phyloP scores from a whole-genome alignment of 2,888 invertebrate genomes.

The Scelioninae gen. 2 region DNA sequence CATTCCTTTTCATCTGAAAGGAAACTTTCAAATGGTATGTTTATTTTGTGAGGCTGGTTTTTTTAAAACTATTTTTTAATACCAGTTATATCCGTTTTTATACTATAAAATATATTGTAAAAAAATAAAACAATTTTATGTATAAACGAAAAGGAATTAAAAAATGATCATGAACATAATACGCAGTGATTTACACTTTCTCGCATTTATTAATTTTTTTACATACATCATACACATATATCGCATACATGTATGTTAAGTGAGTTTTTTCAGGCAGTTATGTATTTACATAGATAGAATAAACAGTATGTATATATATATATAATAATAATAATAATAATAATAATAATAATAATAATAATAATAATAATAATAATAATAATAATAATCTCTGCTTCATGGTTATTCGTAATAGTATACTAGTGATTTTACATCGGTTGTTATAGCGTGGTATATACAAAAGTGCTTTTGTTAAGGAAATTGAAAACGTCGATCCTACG shows the following conservation, averaged over 20 bases:
- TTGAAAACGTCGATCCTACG: constrained; percentile 56
- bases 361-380: no score
- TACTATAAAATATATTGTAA: no score
- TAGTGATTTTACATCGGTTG: constrained; percentile 63
- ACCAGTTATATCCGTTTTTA: no score
- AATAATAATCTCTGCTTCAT: constrained; percentile 61
- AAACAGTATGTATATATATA: constrained; percentile 65
- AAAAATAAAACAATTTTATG: no score
- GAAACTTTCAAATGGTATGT: no score
- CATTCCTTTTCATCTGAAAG: no score
- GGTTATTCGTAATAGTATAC: constrained; percentile 57
- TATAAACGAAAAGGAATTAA: no score
- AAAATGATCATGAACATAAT: constrained; percentile 28
- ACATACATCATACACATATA: constrained; percentile 60
- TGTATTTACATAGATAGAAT: constrained; percentile 74
- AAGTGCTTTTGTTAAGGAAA: constrained; percentile 63
- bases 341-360: no score
- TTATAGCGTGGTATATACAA: constrained; percentile 67
- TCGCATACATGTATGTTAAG: constrained; percentile 58
- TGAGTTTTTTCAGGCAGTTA: constrained; percentile 71
- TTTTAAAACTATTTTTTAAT: no score
- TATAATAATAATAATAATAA: no score
- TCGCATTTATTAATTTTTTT: constrained; percentile 58
- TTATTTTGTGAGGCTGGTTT: no score
- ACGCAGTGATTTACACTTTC: constrained; percentile 55